Conservation (phyloP, 1,140 invertebrate genomes). For the Papilio helenus region DNA sequence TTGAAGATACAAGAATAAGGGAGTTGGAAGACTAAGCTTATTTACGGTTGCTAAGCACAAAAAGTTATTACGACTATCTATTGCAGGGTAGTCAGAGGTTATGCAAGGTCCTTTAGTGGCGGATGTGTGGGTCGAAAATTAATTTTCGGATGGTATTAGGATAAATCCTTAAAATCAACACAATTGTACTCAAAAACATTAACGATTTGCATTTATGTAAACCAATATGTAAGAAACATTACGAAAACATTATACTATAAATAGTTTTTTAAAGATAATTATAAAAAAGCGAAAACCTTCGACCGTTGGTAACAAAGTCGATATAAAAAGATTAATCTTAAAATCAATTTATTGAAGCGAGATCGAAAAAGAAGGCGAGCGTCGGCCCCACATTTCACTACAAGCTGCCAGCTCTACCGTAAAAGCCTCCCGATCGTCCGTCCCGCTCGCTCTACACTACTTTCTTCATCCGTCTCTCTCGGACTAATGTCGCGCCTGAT, state of each 20-base stretch:
- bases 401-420: conserved; percentile 78
- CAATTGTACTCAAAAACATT: too few relatives aligned
- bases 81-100: background rate
- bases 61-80: background rate
- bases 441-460: conserved; percentile 52
- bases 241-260: background rate
- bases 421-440: conserved; percentile 76
- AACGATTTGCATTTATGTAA: background rate
- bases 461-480: conserved; percentile 56
- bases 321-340: conserved; percentile 73
- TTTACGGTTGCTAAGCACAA: background rate
- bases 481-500: conserved; percentile 68
- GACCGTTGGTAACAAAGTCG: conserved; percentile 26
- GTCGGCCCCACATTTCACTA: conserved; percentile 78
- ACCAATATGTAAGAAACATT: background rate
- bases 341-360: conserved; percentile 81
- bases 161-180: too few relatives aligned
- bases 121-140: background rate
- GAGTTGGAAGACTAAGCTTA: background rate
- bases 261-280: background rate
- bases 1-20: conserved; percentile 29
- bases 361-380: conserved; percentile 75
- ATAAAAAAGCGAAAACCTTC: conserved; percentile 30
- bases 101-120: background rate
- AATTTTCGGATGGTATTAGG: too few relatives aligned